Percentiles rank a stretch among this genome's conserved stretches.
These are phyloP conservation scores for Scaptomyza pallida DNA, from an alignment of 1,140 invertebrate species.

Conservation along the genomic window DNA sequence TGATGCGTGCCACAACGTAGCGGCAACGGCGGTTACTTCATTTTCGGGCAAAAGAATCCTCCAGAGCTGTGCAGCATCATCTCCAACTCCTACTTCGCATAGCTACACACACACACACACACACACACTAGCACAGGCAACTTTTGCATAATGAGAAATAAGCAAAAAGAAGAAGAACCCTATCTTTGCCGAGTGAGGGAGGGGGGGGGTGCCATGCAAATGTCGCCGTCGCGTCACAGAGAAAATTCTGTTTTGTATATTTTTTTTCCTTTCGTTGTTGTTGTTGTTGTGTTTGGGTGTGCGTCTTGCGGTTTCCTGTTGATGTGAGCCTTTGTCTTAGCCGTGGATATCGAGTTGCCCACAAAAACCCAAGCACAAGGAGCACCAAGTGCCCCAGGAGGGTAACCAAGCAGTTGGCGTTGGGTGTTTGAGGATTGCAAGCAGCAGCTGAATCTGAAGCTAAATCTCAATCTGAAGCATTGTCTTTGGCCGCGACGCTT, in stretches of 20 bases:
- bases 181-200: background rate
- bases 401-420: too few species aligned
- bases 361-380: slow-evolving; percentile 19
- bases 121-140: background rate
- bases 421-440: background rate
- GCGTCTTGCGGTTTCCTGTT: slow-evolving; percentile 73
- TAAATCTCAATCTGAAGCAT: slow-evolving; percentile 24
- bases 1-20: slow-evolving; percentile 44
- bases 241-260: slow-evolving; percentile 1
- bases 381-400: background rate
- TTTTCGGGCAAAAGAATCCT: slow-evolving; percentile 7
- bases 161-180: slow-evolving; percentile 59
- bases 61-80: slow-evolving; percentile 2
- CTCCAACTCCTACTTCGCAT: slow-evolving; percentile 4
- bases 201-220: slow-evolving; percentile 16
- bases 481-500: slow-evolving; percentile 59
- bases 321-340: slow-evolving; percentile 77
- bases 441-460: slow-evolving; percentile 17
- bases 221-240: slow-evolving; percentile 38
- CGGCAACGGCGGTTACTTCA: slow-evolving; percentile 41
- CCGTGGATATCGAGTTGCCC: slow-evolving; percentile 58
- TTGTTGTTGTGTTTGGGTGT: background rate
- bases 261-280: slow-evolving; percentile 23
- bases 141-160: slow-evolving; percentile 71
- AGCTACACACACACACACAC: slow-evolving; percentile 10